Conservation (phyloP, 2,888 invertebrate genomes). For the Oscheius onirici region DNA sequence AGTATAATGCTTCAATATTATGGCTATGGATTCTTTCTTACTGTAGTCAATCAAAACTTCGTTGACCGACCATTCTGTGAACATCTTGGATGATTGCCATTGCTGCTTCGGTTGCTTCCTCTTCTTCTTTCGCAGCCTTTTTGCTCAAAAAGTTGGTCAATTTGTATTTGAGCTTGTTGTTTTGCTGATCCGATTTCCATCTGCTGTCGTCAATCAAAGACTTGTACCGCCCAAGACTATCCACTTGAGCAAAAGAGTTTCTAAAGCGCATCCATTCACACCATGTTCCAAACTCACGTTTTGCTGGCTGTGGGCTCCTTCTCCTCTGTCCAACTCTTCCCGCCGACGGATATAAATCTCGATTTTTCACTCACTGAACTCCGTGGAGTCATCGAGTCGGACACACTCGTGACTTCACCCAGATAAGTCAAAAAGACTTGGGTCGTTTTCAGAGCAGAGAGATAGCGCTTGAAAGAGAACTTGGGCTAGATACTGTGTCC, state of each 20-base stretch:
- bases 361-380: background rate
- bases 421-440: background rate
- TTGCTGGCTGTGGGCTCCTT: background rate
- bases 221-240: constrained; percentile 20
- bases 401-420: background rate
- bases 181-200: constrained; percentile 8
- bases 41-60: constrained; percentile 14
- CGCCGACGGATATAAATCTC: background rate
- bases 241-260: constrained; percentile 7
- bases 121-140: constrained; percentile 78
- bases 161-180: constrained; percentile 15
- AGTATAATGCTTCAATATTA: background rate
- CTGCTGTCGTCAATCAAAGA: constrained; percentile 11
- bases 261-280: background rate
- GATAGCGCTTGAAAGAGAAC: constrained; percentile 5
- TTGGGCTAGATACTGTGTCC: background rate
- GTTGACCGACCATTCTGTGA: constrained; percentile 79
- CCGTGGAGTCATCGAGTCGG: background rate
- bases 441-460: background rate
- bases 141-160: constrained; percentile 44
- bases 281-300: background rate
- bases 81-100: constrained; percentile 96
- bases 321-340: background rate
- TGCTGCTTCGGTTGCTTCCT: constrained; percentile 95
- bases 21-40: background rate